Conservation (phyloP, 37 sponge, comb jelly and placozoan species). For the Trichoplax adhaerens region DNA sequence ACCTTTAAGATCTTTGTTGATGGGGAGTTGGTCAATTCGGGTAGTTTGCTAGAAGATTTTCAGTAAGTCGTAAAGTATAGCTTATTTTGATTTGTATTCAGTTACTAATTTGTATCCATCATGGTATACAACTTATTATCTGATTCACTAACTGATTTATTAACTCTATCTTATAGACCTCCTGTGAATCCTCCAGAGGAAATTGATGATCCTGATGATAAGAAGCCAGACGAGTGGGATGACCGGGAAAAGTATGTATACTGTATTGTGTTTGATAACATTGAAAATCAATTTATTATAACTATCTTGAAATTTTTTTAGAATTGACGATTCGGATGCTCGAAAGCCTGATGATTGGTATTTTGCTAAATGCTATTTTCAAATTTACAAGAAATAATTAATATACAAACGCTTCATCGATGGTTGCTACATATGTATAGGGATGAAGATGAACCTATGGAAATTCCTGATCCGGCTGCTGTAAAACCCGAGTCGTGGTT, state of each 20-base stretch:
- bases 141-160: neutral
- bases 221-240: slow-evolving; percentile 92
- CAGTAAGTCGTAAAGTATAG: neutral
- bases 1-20: slow-evolving; percentile 53
- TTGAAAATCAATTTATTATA: neutral
- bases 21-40: slow-evolving; percentile 36
- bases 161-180: slow-evolving; percentile 23
- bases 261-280: neutral
- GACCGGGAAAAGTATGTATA: slow-evolving; percentile 71
- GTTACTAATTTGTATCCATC: slow-evolving; percentile 7
- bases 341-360: slow-evolving; percentile 91
- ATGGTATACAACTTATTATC: neutral
- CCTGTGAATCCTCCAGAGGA: slow-evolving; percentile 70
- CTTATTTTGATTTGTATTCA: neutral
- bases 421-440: neutral
- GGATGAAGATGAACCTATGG: slow-evolving; percentile 92
- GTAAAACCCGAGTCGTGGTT: slow-evolving; percentile 85
- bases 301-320: slow-evolving; percentile 12
- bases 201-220: slow-evolving; percentile 90
- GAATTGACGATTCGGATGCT: slow-evolving; percentile 85
- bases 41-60: slow-evolving; percentile 55
- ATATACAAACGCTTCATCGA: neutral
- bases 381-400: neutral
- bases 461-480: slow-evolving; percentile 81
- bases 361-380: neutral